phyloP scores from a whole-genome alignment of 2,113 vertebrate species.

The Tragelaphus buxtoni region DNA sequence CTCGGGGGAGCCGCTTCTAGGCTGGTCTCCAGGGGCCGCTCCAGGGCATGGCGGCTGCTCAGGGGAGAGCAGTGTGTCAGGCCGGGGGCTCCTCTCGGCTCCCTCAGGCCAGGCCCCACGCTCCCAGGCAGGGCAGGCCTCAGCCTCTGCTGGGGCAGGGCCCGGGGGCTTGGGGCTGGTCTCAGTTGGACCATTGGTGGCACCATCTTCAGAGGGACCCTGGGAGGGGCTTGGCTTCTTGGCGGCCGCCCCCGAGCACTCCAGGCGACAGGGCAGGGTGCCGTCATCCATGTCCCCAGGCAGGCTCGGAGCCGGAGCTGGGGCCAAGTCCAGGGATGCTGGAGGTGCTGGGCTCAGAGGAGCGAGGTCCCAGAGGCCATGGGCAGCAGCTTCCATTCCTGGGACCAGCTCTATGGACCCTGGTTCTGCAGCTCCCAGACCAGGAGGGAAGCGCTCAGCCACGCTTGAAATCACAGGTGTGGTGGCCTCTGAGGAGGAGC shows the following conservation, averaged over 20 bases:
- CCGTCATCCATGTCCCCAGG: slow-evolving; percentile 78
- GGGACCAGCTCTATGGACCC: slow-evolving; percentile 47
- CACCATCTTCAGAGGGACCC: slow-evolving; percentile 53
- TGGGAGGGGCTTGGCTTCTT: slow-evolving; percentile 57
- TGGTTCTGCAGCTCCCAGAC: slow-evolving; percentile 65
- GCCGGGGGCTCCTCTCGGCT: slow-evolving; percentile 77
- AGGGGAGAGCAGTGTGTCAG: slow-evolving; percentile 86
- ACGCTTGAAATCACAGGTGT: slow-evolving; percentile 72
- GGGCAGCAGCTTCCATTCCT: slow-evolving; percentile 59
- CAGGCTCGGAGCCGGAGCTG: slow-evolving; percentile 79
- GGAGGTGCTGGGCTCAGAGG: slow-evolving; percentile 82
- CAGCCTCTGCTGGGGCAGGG: slow-evolving; percentile 54
- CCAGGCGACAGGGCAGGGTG: slow-evolving; percentile 76
- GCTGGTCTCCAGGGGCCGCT: slow-evolving; percentile 71
- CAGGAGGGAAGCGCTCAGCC: slow-evolving; percentile 72
- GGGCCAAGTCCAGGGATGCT: slow-evolving; percentile 78
- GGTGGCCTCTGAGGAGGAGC: slow-evolving; percentile 79
- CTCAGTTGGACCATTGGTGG: slow-evolving; percentile 88
- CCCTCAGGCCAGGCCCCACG: slow-evolving; percentile 61
- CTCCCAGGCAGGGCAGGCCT: slow-evolving; percentile 69
- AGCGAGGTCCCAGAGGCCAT: slow-evolving; percentile 84
- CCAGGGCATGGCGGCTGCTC: slow-evolving; percentile 83
- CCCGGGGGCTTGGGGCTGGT: slow-evolving; percentile 77
- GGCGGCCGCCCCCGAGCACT: slow-evolving; percentile 69
- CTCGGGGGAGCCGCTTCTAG: slow-evolving; percentile 81